Base-by-base conservation (phyloP, 1,140 invertebrate genomes). In the Cotesia vestalis region DNA sequence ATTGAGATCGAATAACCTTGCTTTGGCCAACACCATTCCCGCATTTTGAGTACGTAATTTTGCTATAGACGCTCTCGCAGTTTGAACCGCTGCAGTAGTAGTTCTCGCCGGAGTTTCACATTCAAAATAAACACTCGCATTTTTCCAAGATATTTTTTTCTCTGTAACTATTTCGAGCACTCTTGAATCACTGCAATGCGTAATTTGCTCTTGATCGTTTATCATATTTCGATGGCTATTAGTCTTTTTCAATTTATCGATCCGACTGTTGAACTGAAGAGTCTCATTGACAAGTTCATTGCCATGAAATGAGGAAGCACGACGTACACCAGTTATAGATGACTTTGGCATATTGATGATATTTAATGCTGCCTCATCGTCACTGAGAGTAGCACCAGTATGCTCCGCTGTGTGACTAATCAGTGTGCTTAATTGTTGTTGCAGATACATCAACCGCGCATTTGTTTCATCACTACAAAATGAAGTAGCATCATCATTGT, bases 11-110 rank as follows among this genome's bases (percentile, higher is more conserved):
- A 92, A 92, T 4, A 92, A 80, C 77, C 89, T 90, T 0, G 90
- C 90, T 83, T 91, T 91, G 0, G 89, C 90, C 40, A 91, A 75
- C 0, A 92, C 91, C 90, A 91, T 92, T 4, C 91, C 91, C 8
- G 90, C 90, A 78, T 92, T 92, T 81, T 91, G 90, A 40, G 86
- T 86, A 51, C 91, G 83, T 4, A 92, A 77, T 78, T 90, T 89
- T 0, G 89, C 90, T 4, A 92, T 86, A 0, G 91, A 92, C 1
- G 89, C 88, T 60, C 91, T 84, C 2, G 90, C 89, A 11, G 85
- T 89, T 46, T 86, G 83, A 14, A 79, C 76, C 52, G 81, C 73
- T 11, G 83, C 75, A 1, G 80, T 79, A 3, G 75, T 59, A 73
- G 75, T 70, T 67, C 20, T 53, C 20, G 6, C 14, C 4, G 5